A percentile compares a stretch with the other conserved stretches of the same genome.
Evolutionary conservation across 30 jellyfish, hydroid and myxozoan genomes (phyloP).

Genomic region (Morbakka virulenta): DNA sequence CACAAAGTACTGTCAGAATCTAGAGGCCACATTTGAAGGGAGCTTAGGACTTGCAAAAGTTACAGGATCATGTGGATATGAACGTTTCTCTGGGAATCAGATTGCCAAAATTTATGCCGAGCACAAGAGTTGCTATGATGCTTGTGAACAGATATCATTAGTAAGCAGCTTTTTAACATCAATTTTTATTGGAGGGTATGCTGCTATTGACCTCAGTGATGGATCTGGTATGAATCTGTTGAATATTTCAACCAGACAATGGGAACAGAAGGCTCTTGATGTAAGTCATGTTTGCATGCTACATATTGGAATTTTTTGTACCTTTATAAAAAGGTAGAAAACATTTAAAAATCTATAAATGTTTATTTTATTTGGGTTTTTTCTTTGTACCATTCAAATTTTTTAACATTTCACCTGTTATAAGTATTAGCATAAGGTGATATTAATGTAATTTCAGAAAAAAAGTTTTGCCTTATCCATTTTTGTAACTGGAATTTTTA

Average conservation of each 20-base stretch:
- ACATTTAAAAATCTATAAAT: too few species aligned
- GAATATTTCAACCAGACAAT: constrained; percentile 37
- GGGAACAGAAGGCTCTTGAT: constrained; percentile 56
- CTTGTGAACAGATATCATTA: constrained; percentile 72
- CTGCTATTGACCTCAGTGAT: constrained; percentile 91
- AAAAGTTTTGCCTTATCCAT: too few species aligned
- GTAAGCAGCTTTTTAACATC: constrained; percentile 90
- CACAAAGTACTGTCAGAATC: constrained; percentile 47
- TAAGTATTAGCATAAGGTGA: too few species aligned
- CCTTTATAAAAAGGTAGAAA: too few species aligned
- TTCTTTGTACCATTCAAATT: too few species aligned
- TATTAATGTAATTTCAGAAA: too few species aligned
- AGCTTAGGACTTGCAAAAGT: constrained; percentile 45
- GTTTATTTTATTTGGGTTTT: too few species aligned
- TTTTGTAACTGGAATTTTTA: too few species aligned
- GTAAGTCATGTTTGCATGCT: constrained; percentile 20
- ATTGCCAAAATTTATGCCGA: constrained; percentile 60
- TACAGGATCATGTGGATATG: constrained; percentile 85
- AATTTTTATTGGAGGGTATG: constrained; percentile 71
- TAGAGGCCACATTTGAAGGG: constrained; percentile 77
- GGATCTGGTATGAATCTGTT: constrained; percentile 94
- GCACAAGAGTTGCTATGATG: background rate
- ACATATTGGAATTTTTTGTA: too few species aligned
- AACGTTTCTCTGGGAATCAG: constrained; percentile 85
- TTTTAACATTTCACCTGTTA: too few species aligned